Evolutionary conservation across 2,797 vertebrate species (phyloP).

Genomic region (Fundulus diaphanus): DNA sequence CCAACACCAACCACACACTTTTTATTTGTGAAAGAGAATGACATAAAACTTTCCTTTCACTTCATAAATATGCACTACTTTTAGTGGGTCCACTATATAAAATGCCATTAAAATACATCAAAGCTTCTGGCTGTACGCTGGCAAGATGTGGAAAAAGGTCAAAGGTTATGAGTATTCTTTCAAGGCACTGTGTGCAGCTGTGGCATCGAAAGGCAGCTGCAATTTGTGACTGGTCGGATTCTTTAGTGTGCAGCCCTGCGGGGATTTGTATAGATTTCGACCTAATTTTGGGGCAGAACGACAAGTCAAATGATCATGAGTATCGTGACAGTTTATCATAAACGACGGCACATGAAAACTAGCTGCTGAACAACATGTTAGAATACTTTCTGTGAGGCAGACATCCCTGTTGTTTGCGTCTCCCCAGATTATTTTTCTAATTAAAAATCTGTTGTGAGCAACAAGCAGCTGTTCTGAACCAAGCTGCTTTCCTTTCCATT

Average conservation of each 20-base stretch:
- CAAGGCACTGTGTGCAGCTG: background rate
- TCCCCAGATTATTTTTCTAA: slow-evolving; percentile 1
- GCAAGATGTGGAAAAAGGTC: too few species aligned
- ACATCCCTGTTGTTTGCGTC: background rate
- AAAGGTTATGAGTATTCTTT: background rate
- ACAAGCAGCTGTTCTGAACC: slow-evolving; percentile 1
- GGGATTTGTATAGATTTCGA: background rate
- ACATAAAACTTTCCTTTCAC: too few species aligned
- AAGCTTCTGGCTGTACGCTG: too few species aligned
- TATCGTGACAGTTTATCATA: background rate
- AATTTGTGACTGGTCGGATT: background rate
- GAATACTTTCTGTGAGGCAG: background rate
- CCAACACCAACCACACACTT: too few species aligned
- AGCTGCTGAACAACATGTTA: background rate
- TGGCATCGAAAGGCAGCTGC: background rate
- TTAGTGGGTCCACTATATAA: too few species aligned
- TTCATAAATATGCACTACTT: too few species aligned
- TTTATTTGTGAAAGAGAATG: too few species aligned
- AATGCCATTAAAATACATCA: too few species aligned
- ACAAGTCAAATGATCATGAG: background rate
- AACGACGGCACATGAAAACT: background rate
- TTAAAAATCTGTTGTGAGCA: background rate
- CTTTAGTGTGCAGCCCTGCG: background rate
- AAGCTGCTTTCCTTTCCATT: background rate
- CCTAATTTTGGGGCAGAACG: background rate